These are phyloP conservation scores for Hypomecis atomaria DNA, from an alignment of 2,888 invertebrate species.

Conservation along the genomic window DNA sequence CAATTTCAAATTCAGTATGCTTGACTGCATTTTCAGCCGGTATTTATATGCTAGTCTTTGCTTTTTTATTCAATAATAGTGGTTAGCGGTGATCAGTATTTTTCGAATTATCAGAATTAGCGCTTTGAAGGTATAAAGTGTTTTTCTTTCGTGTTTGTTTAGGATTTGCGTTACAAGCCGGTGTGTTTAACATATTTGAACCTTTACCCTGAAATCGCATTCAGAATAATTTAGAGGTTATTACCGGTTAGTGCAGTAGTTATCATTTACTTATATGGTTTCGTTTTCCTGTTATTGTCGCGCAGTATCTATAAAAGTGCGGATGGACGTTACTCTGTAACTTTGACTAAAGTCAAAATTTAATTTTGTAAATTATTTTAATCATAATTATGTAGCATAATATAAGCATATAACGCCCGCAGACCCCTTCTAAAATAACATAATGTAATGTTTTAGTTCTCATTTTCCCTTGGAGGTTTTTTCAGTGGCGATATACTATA, in stretches of 20 bases:
- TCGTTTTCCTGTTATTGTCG: conserved; percentile 9
- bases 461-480: too few species aligned
- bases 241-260: background rate
- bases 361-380: too few species aligned
- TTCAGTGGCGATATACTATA: too few species aligned
- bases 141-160: conserved; percentile 17
- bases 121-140: conserved; percentile 11
- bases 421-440: too few species aligned
- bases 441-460: too few species aligned
- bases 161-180: conserved; percentile 23
- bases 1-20: conserved; percentile 29
- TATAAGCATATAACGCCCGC: too few species aligned
- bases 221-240: background rate
- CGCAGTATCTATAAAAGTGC: too few species aligned
- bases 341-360: too few species aligned
- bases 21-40: conserved; percentile 30
- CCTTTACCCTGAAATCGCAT: background rate
- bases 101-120: conserved; percentile 38
- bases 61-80: conserved; percentile 46
- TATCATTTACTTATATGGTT: background rate
- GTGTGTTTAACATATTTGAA: conserved; percentile 18
- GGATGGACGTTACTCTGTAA: too few species aligned
- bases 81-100: conserved; percentile 31
- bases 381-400: too few species aligned
- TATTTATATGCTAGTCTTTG: conserved; percentile 41